Evolutionary conservation across 2,888 invertebrate species (phyloP).

Genomic region (Papilio protenor): DNA sequence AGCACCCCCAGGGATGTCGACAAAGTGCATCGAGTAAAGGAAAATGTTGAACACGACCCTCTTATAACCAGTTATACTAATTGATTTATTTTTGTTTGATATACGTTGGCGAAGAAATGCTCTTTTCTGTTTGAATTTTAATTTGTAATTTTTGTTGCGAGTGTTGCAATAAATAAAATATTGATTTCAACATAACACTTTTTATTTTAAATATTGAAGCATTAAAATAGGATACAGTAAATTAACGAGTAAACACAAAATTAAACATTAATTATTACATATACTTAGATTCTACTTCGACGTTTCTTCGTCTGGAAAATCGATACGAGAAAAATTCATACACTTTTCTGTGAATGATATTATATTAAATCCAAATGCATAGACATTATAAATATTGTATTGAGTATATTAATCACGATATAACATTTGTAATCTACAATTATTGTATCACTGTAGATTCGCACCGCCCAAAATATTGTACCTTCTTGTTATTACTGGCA

Average conservation of each 20-base stretch:
- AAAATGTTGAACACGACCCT: constrained; percentile 50
- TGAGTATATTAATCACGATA: constrained; percentile 1
- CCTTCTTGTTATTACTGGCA: neutral
- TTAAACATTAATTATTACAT: constrained; percentile 2
- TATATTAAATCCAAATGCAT: neutral
- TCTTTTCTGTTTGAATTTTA: too few species aligned
- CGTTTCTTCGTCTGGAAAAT: neutral
- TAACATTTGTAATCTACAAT: constrained; percentile 2
- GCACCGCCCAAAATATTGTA: neutral
- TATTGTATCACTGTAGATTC: neutral
- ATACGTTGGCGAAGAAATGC: neutral
- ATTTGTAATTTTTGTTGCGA: constrained; percentile 4
- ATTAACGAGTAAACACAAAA: neutral
- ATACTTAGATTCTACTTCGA: neutral
- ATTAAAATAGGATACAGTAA: neutral
- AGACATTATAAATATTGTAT: neutral
- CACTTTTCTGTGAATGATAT: neutral
- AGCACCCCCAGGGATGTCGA: constrained; percentile 12
- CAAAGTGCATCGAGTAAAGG: constrained; percentile 47
- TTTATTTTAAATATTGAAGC: constrained; percentile 23
- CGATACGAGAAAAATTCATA: neutral
- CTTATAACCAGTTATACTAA: constrained; percentile 56
- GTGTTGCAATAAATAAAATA: constrained; percentile 20
- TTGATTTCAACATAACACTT: constrained; percentile 18
- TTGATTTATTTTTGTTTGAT: constrained; percentile 28